phyloP scores from a whole-genome alignment of 2,888 invertebrate genomes.

The Eledona agricola region DNA sequence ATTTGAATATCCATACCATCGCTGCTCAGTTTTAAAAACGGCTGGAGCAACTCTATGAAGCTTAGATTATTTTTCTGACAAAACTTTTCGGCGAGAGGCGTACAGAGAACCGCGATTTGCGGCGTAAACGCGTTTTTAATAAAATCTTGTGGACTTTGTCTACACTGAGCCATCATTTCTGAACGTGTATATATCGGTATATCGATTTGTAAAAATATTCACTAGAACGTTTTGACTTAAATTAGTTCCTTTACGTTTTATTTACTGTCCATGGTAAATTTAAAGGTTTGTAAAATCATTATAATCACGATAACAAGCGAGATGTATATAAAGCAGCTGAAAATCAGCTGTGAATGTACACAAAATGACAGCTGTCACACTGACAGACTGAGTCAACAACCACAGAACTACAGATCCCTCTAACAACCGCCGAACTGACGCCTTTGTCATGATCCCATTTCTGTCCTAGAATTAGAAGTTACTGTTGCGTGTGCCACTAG shows the following conservation, averaged over 20 bases:
- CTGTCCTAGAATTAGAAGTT: no score
- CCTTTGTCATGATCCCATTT: no score
- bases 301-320: no score
- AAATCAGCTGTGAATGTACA: constrained; percentile 36
- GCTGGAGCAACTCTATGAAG: constrained; percentile 89
- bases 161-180: constrained; percentile 67
- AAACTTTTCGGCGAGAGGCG: constrained; percentile 81
- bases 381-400: no score
- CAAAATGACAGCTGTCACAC: constrained; percentile 19
- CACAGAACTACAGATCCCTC: no score
- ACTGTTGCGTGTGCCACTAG: no score
- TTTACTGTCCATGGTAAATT: constrained; percentile 1
- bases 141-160: constrained; percentile 81
- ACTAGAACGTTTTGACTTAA: no score
- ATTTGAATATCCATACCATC: constrained; percentile 69
- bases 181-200: constrained; percentile 8
- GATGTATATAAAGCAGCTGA: constrained; percentile 18
- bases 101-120: constrained; percentile 85
- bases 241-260: no score
- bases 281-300: constrained; percentile 4
- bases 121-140: constrained; percentile 92
- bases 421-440: no score
- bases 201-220: no score
- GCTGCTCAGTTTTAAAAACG: constrained; percentile 80
- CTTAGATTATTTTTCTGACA: constrained; percentile 91